Conservation (phyloP, 2,113 vertebrate genomes). For the Zapus hudsonius region DNA sequence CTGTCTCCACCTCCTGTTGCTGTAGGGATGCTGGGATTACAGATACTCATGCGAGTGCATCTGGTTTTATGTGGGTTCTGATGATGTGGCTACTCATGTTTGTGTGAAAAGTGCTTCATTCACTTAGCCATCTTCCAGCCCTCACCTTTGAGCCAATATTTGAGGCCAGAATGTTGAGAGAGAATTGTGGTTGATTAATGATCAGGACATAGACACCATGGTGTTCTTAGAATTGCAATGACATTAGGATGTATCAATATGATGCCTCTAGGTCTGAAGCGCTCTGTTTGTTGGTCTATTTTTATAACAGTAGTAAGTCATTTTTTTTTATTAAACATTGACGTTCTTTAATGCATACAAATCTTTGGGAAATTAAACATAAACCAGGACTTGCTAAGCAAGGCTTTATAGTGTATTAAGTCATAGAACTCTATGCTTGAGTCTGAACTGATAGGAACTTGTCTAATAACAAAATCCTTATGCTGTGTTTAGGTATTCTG, state of each 20-base stretch:
- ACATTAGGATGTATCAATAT: not conserved
- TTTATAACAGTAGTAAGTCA: no score
- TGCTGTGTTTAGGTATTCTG: conserved; percentile 86
- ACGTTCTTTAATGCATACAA: not conserved
- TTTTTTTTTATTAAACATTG: not conserved
- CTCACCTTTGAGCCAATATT: not conserved
- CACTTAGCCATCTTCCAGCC: no score
- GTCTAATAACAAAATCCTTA: not conserved
- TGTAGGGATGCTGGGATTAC: no score
- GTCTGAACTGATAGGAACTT: not conserved
- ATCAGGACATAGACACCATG: not conserved
- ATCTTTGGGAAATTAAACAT: not conserved
- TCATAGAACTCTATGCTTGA: not conserved
- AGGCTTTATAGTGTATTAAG: not conserved
- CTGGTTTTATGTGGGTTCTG: no score
- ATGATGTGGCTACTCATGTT: no score
- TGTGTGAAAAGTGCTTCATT: no score
- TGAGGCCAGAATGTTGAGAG: not conserved
- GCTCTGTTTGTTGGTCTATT: not conserved
- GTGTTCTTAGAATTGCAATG: not conserved
- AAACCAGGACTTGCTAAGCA: not conserved
- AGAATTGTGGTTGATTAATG: fast-evolving
- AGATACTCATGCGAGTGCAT: no score
- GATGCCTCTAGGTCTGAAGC: not conserved
- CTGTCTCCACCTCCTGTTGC: no score